Evolutionary conservation across 2,797 vertebrate genomes (phyloP).

Genomic region (Vultur gryphus): DNA sequence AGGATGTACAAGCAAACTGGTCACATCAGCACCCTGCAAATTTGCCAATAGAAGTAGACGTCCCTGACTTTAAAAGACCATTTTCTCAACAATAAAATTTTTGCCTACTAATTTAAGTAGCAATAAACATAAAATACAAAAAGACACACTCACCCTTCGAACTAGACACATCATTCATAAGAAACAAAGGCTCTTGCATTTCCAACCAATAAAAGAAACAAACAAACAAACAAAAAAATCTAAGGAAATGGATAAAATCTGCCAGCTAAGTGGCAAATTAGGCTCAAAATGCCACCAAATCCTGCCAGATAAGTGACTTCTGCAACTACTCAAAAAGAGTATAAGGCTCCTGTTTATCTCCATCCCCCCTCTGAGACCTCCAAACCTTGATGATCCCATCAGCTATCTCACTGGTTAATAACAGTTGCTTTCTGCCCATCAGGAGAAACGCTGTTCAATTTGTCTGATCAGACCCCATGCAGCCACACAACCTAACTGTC

Average conservation of each 20-base stretch:
- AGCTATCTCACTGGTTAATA: neutral
- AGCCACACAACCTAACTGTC: neutral
- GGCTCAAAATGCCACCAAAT: neutral
- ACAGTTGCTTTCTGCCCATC: neutral
- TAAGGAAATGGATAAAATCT: neutral
- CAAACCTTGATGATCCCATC: neutral
- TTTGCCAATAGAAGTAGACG: neutral
- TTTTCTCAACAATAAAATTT: neutral
- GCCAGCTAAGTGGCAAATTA: neutral
- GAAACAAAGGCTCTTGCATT: neutral
- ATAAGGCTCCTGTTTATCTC: neutral
- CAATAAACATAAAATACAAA: neutral
- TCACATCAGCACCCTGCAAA: neutral
- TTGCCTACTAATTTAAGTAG: neutral
- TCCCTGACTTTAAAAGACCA: neutral
- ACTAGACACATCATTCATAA: neutral
- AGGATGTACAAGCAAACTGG: neutral
- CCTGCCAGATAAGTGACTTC: neutral
- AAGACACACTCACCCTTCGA: neutral
- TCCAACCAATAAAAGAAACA: neutral
- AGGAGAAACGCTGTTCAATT: neutral
- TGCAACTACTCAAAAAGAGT: neutral
- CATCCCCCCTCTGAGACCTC: neutral
- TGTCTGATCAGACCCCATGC: neutral
- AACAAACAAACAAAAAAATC: neutral